Evolutionary conservation across 1,140 invertebrate species (phyloP), one percentile per base, ranked within the genome.

Genomic region (Halesus radiatus): DNA sequence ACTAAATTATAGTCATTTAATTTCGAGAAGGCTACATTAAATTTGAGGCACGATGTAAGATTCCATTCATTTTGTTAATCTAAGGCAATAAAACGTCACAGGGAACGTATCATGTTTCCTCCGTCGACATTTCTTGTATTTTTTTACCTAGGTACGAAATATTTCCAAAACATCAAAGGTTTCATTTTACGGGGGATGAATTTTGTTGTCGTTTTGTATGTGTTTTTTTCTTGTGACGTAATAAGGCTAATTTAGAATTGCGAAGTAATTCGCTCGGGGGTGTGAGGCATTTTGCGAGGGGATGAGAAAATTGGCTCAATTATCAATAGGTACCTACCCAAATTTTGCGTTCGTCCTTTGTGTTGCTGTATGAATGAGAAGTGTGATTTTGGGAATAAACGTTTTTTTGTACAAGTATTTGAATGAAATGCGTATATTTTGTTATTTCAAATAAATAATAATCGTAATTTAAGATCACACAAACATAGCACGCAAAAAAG

Each of bases 71-170:
- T 80, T 80, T 56, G 72, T 58, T 80, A 82, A 82, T 82, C 81
- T 82, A 66, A 78, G 78, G 78, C 75, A 82, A 82, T 82, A 82
- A 82, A 82, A 82, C 81, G 81, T 79, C 81, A 79, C 81, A 79
- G n/a, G 64, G 58, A 77, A 82, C 78, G 50, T 81, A 81, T 81
- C 80, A 78, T 75, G 77, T 81, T 81, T 81, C 80, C 52, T 73
- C 37, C 64, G 52, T 68, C 76, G 60, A 78, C 45, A 50, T 50
- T 70, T 70, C 22, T 26, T 32, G 26, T 32, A 10, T 70, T 66
- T 22, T 66, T 66, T 16, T 13, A 7, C 62, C 13, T 13, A 22
- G 23, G 60, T 64, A 64, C 60, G 1, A 29, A 22, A 5, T 64
- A 22, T 20, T 50, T 37, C 37, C 2, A 66, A 66, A 66, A 66